phyloP scores from a whole-genome alignment of 2,113 vertebrate species.

The Lathamus discolor region DNA sequence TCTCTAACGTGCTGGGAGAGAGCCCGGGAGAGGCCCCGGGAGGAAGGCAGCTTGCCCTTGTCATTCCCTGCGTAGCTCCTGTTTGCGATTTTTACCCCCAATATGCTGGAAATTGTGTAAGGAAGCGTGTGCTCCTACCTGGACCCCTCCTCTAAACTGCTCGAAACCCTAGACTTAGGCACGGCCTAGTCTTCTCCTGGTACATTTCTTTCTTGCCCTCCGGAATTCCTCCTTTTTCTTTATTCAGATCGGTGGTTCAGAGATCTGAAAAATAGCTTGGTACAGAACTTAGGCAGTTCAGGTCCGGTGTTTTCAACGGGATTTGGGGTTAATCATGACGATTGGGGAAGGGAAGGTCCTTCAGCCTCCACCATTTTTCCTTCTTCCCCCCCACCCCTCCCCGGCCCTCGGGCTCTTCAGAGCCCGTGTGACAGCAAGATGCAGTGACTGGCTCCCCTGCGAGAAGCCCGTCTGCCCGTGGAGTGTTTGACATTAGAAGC shows the following conservation, averaged over 20 bases:
- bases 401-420: background rate
- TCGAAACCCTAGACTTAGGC: background rate
- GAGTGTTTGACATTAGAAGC: background rate
- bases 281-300: background rate
- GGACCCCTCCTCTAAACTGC: background rate
- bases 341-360: background rate
- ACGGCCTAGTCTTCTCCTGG: background rate
- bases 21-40: background rate
- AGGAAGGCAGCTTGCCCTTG: background rate
- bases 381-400: background rate
- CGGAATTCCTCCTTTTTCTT: background rate
- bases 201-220: rapidly evolving
- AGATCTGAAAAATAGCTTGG: background rate
- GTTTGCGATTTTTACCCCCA: background rate
- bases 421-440: background rate
- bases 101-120: background rate
- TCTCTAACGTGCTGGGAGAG: background rate
- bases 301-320: background rate
- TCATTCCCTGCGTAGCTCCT: background rate
- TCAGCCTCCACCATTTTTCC: background rate
- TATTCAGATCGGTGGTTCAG: background rate
- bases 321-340: background rate
- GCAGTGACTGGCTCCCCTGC: background rate
- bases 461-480: background rate
- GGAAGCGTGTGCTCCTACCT: rapidly evolving